A percentile compares a stretch with the other conserved stretches of the same genome.
phyloP scores from a whole-genome alignment of 2,113 vertebrate genomes.

The Rhizomys pruinosus region DNA sequence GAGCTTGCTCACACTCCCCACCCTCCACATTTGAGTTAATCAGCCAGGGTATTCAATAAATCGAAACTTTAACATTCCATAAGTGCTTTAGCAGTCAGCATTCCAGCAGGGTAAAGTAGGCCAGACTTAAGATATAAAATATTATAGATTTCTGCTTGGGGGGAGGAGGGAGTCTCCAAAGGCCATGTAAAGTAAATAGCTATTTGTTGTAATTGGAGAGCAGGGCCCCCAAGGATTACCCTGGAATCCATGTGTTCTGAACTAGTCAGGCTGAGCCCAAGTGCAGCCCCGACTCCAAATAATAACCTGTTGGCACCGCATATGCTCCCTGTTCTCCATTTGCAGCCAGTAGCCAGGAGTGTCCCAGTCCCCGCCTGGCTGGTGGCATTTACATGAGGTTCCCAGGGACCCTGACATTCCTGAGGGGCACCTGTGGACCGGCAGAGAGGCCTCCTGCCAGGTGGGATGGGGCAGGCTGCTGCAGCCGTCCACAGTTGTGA shows the following conservation, averaged over 20 bases:
- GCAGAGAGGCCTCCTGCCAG: conserved; percentile 70
- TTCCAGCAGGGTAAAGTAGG: conserved; percentile 87
- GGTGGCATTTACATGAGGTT: conserved; percentile 79
- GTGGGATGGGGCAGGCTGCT: conserved; percentile 49
- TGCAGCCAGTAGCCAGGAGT: conserved; percentile 83
- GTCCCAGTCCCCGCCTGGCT: conserved; percentile 79
- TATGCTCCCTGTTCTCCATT: conserved; percentile 59
- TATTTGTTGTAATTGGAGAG: conserved; percentile 89
- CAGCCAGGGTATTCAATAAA: conserved; percentile 84
- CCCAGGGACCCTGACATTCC: conserved; percentile 81
- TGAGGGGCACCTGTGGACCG: conserved; percentile 75
- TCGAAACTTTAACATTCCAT: conserved; percentile 85
- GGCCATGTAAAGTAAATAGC: conserved; percentile 89
- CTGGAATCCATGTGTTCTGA: conserved; percentile 86
- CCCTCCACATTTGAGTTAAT: conserved; percentile 78
- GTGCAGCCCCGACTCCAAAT: conserved; percentile 82
- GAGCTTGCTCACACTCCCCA: conserved; percentile 71
- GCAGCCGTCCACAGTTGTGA: conserved; percentile 63
- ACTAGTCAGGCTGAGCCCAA: conserved; percentile 81
- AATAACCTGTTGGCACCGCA: conserved; percentile 84
- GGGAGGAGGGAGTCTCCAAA: conserved; percentile 85
- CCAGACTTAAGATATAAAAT: conserved; percentile 90
- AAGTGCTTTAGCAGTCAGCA: conserved; percentile 87
- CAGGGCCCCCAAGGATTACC: conserved; percentile 86
- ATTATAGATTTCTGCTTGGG: conserved; percentile 87